Base-by-base conservation (phyloP, 2,797 vertebrate genomes). In the Enteromius thamalakanensis region DNA sequence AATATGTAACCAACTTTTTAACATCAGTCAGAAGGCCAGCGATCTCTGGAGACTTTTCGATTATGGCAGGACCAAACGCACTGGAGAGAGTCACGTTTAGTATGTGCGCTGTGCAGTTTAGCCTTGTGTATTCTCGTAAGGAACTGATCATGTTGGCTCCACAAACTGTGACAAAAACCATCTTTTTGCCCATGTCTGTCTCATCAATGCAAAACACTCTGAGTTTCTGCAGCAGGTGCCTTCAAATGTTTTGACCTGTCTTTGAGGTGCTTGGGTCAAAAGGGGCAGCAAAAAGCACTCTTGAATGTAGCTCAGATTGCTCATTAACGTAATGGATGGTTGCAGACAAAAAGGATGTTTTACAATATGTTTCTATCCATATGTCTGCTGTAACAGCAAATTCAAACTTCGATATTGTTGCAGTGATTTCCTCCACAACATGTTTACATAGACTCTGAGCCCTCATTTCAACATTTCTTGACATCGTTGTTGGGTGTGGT, bases 1-100 rank as follows among this genome's bases (percentile, higher is more conserved):
- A 81, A 58, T 81, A 81, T 76, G 45, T 82, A 60, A 81, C 72
- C 29, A 80, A 10, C 21, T 81, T 82, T 51, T 78, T 82, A 65
- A 62, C 62, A 62, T 71, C 76, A 42, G 65, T 77, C n/a, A 82
- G 49, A 69, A 72, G 72, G 45, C 76, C 42, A 69, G 84, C 29
- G n/a, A 76, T 47, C 74, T 72, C 67, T 34, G 62, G 26, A 53
- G 37, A 68, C 23, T 49, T 45, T 58, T 76, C 79, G 55, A 76
- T 69, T 74, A 76, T 32, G 3, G 23, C 19, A 19, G 53, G 34
- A 29, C 65, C 53, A 72, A 84, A 84, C 26, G 62, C 62, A 74
- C 80, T 76, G 14, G 72, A 75, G 70, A 82, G 58, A 26, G 49
- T 40, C 29, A 75, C 45, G 29, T 76, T 82, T 62, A 76, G 71